A percentile compares a stretch with the other conserved stretches of the same genome.
These are phyloP conservation scores for Rana temporaria DNA, from an alignment of 2,113 vertebrate species.

Conservation along the genomic window DNA sequence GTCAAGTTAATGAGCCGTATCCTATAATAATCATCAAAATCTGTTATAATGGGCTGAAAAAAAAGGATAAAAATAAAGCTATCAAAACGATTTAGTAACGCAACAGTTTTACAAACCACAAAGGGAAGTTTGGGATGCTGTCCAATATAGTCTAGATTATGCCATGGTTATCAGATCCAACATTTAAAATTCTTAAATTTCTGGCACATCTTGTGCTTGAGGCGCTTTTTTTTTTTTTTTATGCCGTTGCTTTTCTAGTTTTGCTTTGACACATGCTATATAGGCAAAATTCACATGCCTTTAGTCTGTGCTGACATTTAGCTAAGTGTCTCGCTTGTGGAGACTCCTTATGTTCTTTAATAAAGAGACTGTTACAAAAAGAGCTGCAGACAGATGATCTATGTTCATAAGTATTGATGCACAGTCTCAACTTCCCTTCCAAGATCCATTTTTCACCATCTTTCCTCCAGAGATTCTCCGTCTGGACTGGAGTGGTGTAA, in stretches of 20 bases:
- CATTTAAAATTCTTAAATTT: constrained; percentile 2
- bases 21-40: constrained; percentile 37
- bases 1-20: constrained; percentile 31
- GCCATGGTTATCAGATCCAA: constrained; percentile 12
- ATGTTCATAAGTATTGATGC: neutral
- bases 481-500: neutral
- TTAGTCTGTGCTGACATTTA: constrained; percentile 29
- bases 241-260: neutral
- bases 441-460: neutral
- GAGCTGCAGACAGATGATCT: constrained; percentile 25
- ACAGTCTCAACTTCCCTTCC: neutral
- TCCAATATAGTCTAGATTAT: constrained; percentile 25
- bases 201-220: constrained; percentile 33
- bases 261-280: constrained; percentile 26
- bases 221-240: constrained; percentile 7
- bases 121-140: constrained; percentile 26
- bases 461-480: neutral
- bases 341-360: constrained; percentile 28
- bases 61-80: constrained; percentile 44
- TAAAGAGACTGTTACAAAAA: neutral
- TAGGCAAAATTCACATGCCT: constrained; percentile 34
- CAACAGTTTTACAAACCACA: constrained; percentile 43
- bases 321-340: constrained; percentile 7
- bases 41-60: constrained; percentile 40
- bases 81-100: constrained; percentile 40